Conservation (phyloP, 2,797 vertebrate genomes). For the Rhinichthys osculus region DNA sequence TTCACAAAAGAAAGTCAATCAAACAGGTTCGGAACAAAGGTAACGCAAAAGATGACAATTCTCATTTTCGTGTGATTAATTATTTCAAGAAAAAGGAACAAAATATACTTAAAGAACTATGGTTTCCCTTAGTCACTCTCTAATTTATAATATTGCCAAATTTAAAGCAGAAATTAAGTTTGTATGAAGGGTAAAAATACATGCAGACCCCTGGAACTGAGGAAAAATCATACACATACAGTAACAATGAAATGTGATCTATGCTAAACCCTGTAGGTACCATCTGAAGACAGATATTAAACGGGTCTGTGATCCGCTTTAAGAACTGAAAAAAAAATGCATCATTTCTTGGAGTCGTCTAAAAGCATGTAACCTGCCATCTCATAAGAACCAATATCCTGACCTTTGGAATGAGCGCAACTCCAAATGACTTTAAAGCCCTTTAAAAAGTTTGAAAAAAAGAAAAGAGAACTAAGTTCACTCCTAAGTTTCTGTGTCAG, state of each 20-base stretch:
- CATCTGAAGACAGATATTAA: slow-evolving; percentile 20
- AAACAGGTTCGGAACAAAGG: background rate
- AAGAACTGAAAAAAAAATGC: slow-evolving; percentile 23
- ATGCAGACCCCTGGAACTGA: background rate
- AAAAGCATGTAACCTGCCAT: slow-evolving; percentile 23
- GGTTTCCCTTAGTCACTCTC: background rate
- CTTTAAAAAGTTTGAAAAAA: slow-evolving; percentile 34
- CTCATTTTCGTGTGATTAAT: background rate
- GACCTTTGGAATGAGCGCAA: slow-evolving; percentile 66
- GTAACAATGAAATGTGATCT: background rate
- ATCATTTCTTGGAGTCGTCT: background rate
- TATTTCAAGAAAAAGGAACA: background rate
- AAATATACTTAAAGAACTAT: background rate
- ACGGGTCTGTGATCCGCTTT: background rate
- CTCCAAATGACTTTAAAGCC: slow-evolving; percentile 39
- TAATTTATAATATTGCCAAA: background rate
- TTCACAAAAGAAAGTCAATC: background rate
- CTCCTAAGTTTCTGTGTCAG: slow-evolving; percentile 47
- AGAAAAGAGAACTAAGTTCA: background rate
- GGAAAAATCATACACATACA: slow-evolving; percentile 8
- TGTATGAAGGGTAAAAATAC: background rate
- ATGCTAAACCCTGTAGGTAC: slow-evolving; percentile 38
- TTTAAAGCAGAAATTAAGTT: background rate
- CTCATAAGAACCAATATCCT: background rate
- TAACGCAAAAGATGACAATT: background rate